A percentile compares a stretch with the other conserved stretches of the same genome.
Conservation (phyloP, 2,888 invertebrate species). For the Monopis laevigella region DNA sequence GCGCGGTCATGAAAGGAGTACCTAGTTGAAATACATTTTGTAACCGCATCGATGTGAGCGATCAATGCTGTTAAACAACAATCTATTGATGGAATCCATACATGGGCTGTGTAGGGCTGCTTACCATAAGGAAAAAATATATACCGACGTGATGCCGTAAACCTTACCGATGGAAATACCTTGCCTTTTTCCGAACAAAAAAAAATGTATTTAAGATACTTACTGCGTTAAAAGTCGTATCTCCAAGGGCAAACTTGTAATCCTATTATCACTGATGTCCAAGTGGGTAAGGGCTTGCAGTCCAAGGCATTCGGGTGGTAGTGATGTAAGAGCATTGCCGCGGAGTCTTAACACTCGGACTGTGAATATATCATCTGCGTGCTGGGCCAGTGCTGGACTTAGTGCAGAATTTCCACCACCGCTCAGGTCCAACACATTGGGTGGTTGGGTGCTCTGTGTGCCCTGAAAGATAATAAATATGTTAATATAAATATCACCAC, state of each 20-base stretch:
- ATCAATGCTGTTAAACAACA: too few species aligned
- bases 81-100: too few species aligned
- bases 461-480: conserved; percentile 38
- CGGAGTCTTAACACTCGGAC: conserved; percentile 42
- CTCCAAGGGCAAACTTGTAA: conserved; percentile 71
- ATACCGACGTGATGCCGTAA: too few species aligned
- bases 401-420: conserved; percentile 45
- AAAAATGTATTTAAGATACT: too few species aligned
- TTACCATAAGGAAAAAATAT: too few species aligned
- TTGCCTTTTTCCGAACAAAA: too few species aligned
- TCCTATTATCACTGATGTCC: conserved; percentile 74
- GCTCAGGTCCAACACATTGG: conserved; percentile 50
- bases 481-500: too few species aligned
- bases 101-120: too few species aligned
- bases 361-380: conserved; percentile 41
- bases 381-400: conserved; percentile 39
- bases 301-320: conserved; percentile 70
- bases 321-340: conserved; percentile 65
- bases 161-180: too few species aligned
- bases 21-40: too few species aligned
- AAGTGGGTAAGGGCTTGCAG: conserved; percentile 70
- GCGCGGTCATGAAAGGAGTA: too few species aligned
- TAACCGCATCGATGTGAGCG: too few species aligned
- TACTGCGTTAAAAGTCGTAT: conserved; percentile 62
- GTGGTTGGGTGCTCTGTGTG: conserved; percentile 55